Conservation (phyloP, 64 coral and sea anemone species). For the Montipora cactus region DNA sequence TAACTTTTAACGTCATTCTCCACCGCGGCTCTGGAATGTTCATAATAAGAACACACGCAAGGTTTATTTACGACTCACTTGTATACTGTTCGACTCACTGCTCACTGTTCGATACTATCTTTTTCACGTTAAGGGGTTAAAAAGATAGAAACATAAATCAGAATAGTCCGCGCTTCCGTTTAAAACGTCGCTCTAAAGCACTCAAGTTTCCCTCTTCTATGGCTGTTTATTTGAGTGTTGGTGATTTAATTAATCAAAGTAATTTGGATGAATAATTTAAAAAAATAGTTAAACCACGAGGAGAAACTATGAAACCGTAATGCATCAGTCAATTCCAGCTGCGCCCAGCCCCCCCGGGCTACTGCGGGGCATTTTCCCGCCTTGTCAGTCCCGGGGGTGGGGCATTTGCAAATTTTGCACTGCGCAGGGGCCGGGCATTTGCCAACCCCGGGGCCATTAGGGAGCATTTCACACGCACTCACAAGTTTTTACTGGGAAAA, state of each 20-base stretch:
- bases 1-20: background rate
- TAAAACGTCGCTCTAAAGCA: conserved; percentile 9
- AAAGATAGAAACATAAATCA: background rate
- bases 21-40: background rate
- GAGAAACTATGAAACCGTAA: background rate
- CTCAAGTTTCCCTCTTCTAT: conserved; percentile 9
- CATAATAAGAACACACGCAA: conserved; percentile 12
- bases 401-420: conserved; percentile 2
- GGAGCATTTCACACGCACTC: conserved; percentile 10
- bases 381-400: too few species aligned
- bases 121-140: conserved; percentile 14
- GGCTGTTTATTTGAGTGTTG: conserved; percentile 7
- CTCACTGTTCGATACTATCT: conserved; percentile 18
- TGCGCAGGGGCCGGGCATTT: background rate
- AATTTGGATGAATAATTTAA: conserved; percentile 10
- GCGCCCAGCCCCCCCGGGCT: background rate
- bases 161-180: background rate
- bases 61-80: background rate
- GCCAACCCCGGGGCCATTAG: conserved; percentile 5
- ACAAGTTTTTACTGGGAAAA: background rate
- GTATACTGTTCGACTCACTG: background rate
- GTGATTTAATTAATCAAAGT: conserved; percentile 16
- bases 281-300: background rate
- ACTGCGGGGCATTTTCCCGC: too few species aligned
- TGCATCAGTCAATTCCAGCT: too few species aligned